Percentiles rank a stretch among this genome's conserved stretches.
Evolutionary conservation across 2,797 vertebrate species (phyloP).

Genomic region (Brotogeris chrysoptera): DNA sequence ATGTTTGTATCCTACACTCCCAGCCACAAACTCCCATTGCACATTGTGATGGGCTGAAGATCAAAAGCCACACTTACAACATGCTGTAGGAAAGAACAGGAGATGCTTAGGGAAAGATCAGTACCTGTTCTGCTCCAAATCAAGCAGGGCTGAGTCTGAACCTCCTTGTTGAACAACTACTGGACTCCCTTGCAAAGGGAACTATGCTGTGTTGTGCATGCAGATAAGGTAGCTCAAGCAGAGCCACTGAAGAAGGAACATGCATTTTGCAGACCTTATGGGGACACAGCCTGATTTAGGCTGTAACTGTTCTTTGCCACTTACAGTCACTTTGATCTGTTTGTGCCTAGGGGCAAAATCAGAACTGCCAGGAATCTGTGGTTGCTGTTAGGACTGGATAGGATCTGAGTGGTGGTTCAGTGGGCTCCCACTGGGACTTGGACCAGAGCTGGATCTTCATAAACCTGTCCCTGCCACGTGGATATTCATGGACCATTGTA

Average conservation of each 20-base stretch:
- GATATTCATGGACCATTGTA: neutral
- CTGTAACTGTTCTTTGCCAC: neutral
- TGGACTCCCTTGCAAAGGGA: neutral
- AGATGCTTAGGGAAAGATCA: neutral
- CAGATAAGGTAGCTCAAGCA: neutral
- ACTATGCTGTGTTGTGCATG: accelerated
- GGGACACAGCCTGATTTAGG: neutral
- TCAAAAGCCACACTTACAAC: neutral
- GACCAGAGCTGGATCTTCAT: neutral
- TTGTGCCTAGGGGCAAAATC: neutral
- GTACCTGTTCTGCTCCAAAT: neutral
- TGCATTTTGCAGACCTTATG: neutral
- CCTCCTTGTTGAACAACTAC: neutral
- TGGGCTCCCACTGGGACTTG: accelerated
- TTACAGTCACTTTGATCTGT: neutral
- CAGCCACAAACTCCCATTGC: neutral
- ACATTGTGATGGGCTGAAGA: accelerated
- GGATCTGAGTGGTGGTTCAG: neutral
- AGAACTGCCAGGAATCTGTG: neutral
- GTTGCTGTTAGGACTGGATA: neutral
- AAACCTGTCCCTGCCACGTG: neutral
- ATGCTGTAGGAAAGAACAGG: neutral
- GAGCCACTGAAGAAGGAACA: neutral
- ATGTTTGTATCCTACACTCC: neutral
- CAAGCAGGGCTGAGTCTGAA: neutral